Evolutionary conservation across 2,888 invertebrate species (phyloP).

Genomic region (Rhodophaea formosa): DNA sequence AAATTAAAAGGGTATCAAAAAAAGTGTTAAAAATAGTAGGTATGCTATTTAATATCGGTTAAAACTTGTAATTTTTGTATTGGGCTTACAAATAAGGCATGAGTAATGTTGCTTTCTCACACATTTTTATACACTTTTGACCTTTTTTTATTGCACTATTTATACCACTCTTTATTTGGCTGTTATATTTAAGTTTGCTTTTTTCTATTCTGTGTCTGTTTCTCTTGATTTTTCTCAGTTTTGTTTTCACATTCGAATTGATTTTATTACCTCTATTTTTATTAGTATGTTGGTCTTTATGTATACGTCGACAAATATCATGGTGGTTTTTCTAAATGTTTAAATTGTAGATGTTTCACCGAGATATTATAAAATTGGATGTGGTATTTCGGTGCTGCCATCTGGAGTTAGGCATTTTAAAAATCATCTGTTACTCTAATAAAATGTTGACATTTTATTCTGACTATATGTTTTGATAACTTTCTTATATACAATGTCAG

Average conservation of each 20-base stretch:
- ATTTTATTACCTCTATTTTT: conserved; percentile 23
- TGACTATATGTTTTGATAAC: too few relatives aligned
- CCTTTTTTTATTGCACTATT: conserved; percentile 29
- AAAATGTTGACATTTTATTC: too few relatives aligned
- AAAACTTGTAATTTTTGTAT: conserved; percentile 14
- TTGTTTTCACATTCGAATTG: conserved; percentile 22
- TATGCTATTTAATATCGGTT: background rate
- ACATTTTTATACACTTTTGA: conserved; percentile 32
- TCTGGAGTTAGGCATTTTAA: too few relatives aligned
- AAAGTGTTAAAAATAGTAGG: too few relatives aligned
- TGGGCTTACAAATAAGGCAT: conserved; percentile 29
- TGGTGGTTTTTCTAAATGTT: too few relatives aligned
- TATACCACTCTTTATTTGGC: conserved; percentile 55
- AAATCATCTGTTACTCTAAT: too few relatives aligned
- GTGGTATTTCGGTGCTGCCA: too few relatives aligned
- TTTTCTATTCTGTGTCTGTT: conserved; percentile 24
- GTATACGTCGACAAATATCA: background rate
- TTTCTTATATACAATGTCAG: too few relatives aligned
- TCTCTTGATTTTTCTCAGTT: conserved; percentile 18
- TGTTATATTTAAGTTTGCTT: conserved; percentile 56
- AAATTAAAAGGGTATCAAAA: too few relatives aligned
- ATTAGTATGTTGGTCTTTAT: background rate
- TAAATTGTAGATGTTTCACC: too few relatives aligned
- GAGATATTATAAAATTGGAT: too few relatives aligned
- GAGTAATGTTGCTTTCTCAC: conserved; percentile 22